Evolutionary conservation across 2,113 vertebrate genomes (phyloP).

Genomic region (Phocoena phocoena): DNA sequence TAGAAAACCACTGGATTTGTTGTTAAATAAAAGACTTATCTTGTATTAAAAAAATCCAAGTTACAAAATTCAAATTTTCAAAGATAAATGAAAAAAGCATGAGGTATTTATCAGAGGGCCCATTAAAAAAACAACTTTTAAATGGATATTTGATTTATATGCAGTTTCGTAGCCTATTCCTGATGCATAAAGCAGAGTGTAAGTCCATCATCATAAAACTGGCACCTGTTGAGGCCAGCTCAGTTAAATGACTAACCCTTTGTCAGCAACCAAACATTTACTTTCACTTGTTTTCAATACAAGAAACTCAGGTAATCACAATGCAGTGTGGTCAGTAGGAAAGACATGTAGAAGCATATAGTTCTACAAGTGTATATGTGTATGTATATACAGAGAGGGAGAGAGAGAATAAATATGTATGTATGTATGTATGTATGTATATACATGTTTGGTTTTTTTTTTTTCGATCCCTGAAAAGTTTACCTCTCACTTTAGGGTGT

Average conservation of each 20-base stretch:
- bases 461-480: slow-evolving; percentile 42
- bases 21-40: background rate
- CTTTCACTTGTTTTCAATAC: background rate
- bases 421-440: background rate
- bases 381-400: background rate
- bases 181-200: background rate
- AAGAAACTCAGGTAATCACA: background rate
- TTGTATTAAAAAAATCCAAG: background rate
- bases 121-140: background rate
- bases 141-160: background rate
- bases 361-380: background rate
- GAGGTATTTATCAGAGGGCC: background rate
- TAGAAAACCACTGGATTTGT: background rate
- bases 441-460: too few relatives aligned
- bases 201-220: background rate
- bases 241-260: background rate
- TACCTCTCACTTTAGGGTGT: slow-evolving; percentile 12
- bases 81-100: slow-evolving; percentile 4
- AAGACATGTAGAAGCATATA: background rate
- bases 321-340: background rate
- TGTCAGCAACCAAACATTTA: background rate
- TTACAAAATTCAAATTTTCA: slow-evolving; percentile 19
- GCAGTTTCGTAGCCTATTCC: background rate
- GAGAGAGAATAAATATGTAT: background rate
- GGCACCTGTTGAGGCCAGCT: background rate